These are phyloP conservation scores for Bombus terrestris DNA, from an alignment of 1,140 invertebrate genomes.

Conservation along the genomic window DNA sequence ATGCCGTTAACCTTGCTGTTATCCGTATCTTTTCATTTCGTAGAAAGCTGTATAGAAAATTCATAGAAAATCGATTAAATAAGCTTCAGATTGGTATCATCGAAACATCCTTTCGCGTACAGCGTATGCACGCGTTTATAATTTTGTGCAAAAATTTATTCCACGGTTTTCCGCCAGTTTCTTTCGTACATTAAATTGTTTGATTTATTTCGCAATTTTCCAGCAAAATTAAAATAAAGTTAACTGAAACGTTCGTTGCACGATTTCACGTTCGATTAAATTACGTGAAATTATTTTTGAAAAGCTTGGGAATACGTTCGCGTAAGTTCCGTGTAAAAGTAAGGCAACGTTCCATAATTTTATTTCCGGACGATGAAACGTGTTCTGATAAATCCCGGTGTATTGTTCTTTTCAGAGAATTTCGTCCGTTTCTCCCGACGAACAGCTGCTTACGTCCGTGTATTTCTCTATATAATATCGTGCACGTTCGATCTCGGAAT, in stretches of 20 bases:
- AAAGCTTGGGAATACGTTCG: not conserved
- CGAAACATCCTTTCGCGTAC: not conserved
- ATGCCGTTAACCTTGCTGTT: not conserved
- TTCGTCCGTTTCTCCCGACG: not conserved
- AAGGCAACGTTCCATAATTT: not conserved
- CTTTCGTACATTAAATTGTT: not conserved
- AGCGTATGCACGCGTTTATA: no score
- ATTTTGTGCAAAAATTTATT: no score
- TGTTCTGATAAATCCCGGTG: not conserved
- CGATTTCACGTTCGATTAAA: not conserved
- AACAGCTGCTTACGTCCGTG: not conserved
- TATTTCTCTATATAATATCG: not conserved
- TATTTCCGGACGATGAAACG: slow-evolving; percentile 10
- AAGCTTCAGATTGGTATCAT: not conserved
- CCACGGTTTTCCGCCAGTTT: no score
- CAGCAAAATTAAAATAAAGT: not conserved
- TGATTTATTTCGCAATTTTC: not conserved
- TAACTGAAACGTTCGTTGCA: not conserved
- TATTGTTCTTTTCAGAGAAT: not conserved
- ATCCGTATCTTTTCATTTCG: not conserved
- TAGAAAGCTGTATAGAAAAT: not conserved
- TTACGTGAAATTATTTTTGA: not conserved
- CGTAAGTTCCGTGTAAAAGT: not conserved
- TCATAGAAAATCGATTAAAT: not conserved
- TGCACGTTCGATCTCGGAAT: not conserved